Evolutionary conservation across 2,113 vertebrate genomes (phyloP), one percentile per base, ranked within the genome.

Genomic region (Prochilodus magdalenae): DNA sequence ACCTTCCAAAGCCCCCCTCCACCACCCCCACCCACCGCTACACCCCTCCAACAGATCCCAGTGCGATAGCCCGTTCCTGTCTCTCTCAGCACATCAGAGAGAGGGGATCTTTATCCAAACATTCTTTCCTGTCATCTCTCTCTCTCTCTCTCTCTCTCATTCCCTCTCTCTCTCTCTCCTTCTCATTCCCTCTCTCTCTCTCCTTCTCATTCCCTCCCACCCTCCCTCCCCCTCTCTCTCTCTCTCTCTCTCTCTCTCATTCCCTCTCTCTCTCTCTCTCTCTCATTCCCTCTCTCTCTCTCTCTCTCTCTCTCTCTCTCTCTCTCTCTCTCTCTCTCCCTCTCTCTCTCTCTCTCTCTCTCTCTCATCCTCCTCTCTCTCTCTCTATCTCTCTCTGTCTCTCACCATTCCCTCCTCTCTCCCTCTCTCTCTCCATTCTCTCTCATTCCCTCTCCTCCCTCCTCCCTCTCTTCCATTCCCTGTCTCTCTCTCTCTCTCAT

Each of bases 71-170:
- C 66, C 47, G 73, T 57, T 63, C 62, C 65, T 49, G 79, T 80
- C 63, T 67, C 30, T 55, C 59, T 69, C 29, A 74, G 66, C 36
- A 26, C 16, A 60, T n/a, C 74, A 79, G 73, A 78, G 57, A 11
- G 59, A 2, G 62, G 36, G 75, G 62, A 67, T 84, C 75, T 75
- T 84, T 86, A 86, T 84, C 82, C 75, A 86, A 86, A 84, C 82
- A 86, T 75, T 79, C 62, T 65, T 70, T 30, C 78, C 74, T 57
- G 73, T 73, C 77, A 75, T 80, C 77, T 71, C 73, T 40, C 62
- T 16, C 13, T 74, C 55, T 55, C 15, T 40, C 30, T 60, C 27
- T 13, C 27, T 24, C 47, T 73, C 70, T 36, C 26, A 66, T 60
- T 5, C 4, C 12, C 20, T 11, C 16, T 15, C 22, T n/a, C 20